Evolutionary conservation across 2,888 invertebrate genomes (phyloP), one percentile per base, ranked within the genome.

Genomic region (Micoletzkya japonica): DNA sequence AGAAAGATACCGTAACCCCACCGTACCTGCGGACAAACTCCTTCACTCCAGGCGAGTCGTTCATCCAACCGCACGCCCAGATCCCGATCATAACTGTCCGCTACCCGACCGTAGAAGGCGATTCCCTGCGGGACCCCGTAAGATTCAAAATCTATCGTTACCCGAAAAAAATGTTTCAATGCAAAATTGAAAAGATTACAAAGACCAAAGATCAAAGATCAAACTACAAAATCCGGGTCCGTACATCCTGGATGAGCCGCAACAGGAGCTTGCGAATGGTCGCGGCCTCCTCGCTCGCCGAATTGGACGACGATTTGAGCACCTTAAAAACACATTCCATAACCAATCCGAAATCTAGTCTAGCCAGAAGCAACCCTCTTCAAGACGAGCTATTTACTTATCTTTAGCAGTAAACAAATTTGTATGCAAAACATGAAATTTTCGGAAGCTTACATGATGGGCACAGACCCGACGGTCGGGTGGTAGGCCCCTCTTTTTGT

Each of bases 221-320:
- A 32, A 32, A 26, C 4, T 24, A 56, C 6, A 56, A 24, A 56
- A 1, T 28, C 14, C 17, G 36, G 36, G 56, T 56, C 17, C n/a
- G n/a, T n/a, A 67, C 67, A 44, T 57, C 68, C n/a, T 68, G 34
- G 32, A 68, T 58, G 6, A 68, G 49, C 17, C 68, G 37, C 44
- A 3, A 30, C 2, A 68, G 58, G 32, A 68, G 56, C 49, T 58
- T 57, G n/a, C 68, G 56, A 49, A 50, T 44, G 26, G 44, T 26
- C 34, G 32, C 50, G n/a, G 68, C 52, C 49, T 58, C 68, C 24
- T 10, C 39, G 14, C n/a, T 10, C 14, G 68, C n/a, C 24, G 68
- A 68, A 32, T 68, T 68, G 17, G 68, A 68, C 24, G 57, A 58
- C 32, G 39, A 44, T 26, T 58, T 57, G 24, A 68, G 68, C 14